phyloP scores from a whole-genome alignment of 2,888 invertebrate genomes.

The Dolichomitus sp. region DNA sequence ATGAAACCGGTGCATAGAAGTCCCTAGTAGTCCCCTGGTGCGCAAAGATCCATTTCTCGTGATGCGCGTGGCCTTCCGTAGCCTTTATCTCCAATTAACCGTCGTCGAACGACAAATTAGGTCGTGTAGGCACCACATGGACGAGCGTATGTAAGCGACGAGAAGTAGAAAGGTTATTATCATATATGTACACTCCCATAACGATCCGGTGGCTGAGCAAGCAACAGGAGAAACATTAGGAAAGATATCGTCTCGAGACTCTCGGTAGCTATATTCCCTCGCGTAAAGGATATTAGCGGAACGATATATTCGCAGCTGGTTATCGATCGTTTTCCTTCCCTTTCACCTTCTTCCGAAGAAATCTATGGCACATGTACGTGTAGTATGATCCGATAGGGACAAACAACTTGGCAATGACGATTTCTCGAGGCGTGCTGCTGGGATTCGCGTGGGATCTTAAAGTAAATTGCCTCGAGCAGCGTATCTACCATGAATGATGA shows the following conservation, averaged over 20 bases:
- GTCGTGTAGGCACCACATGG: conserved; percentile 66
- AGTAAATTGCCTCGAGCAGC: background rate
- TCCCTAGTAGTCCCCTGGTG: conserved; percentile 16
- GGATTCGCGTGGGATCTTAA: conserved; percentile 14
- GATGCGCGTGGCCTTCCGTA: conserved; percentile 38
- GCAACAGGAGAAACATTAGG: conserved; percentile 23
- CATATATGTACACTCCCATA: conserved; percentile 6
- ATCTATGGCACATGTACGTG: background rate
- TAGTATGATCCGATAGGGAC: conserved; percentile 20
- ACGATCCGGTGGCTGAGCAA: conserved; percentile 26
- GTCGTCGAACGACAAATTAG: conserved; percentile 78
- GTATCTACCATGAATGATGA: background rate
- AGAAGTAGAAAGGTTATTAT: conserved; percentile 23
- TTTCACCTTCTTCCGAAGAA: conserved; percentile 16
- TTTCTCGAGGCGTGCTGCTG: background rate
- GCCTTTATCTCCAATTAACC: conserved; percentile 78
- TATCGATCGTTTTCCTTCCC: conserved; percentile 16
- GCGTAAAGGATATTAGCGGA: conserved; percentile 39
- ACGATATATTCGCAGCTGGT: conserved; percentile 41
- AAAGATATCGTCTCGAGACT: background rate
- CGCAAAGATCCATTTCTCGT: conserved; percentile 34
- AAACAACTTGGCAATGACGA: conserved; percentile 32
- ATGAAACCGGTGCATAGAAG: conserved; percentile 24
- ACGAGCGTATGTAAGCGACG: conserved; percentile 51
- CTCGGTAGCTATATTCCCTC: conserved; percentile 30